A percentile compares a stretch with the other conserved stretches of the same genome.
phyloP scores from a whole-genome alignment of 2,113 vertebrate species.

The Pachyramphus minor region DNA sequence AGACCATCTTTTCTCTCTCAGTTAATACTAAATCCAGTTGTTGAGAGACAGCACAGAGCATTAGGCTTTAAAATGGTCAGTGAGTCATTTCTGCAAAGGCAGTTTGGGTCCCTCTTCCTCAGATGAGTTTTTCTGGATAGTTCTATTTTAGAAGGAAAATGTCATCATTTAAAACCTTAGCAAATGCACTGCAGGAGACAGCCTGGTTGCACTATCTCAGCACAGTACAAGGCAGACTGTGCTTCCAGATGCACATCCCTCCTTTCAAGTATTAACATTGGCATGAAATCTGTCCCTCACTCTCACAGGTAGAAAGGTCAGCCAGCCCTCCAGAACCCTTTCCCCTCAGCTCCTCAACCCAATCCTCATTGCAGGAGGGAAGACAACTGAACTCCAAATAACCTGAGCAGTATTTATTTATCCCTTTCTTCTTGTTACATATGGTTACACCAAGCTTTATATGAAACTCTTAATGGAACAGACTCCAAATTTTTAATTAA shows the following conservation, averaged over 20 bases:
- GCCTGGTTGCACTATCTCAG: neutral
- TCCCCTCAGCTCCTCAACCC: neutral
- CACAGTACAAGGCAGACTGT: neutral
- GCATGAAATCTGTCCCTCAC: neutral
- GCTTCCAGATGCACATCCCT: neutral
- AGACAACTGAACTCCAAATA: neutral
- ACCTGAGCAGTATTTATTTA: neutral
- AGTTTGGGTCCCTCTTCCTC: neutral
- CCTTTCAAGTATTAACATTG: neutral
- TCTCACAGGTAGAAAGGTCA: no score
- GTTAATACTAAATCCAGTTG: neutral
- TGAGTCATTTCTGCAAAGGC: neutral
- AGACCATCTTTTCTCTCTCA: neutral
- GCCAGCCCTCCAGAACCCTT: neutral
- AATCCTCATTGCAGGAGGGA: neutral
- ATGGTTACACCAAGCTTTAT: neutral
- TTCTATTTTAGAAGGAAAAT: neutral
- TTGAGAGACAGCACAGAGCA: neutral
- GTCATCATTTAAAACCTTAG: neutral
- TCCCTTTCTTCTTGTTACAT: neutral
- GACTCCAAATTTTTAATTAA: neutral
- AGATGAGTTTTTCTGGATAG: neutral
- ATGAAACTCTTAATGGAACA: neutral
- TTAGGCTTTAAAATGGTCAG: neutral
- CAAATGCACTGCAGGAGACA: neutral